Conservation (phyloP, 1,140 invertebrate species). For the Aethina tumida region DNA sequence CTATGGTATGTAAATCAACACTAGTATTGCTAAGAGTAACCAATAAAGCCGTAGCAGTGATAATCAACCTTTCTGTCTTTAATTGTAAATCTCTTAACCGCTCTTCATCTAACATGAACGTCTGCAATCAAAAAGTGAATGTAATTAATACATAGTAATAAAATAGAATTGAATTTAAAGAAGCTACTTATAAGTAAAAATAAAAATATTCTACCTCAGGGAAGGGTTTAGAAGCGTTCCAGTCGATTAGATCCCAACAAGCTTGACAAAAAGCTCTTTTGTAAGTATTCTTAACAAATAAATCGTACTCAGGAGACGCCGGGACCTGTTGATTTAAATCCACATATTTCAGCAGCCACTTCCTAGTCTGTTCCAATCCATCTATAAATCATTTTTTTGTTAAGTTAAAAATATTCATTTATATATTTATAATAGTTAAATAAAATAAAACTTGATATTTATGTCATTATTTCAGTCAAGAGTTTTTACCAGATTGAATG, state of each 20-base stretch:
- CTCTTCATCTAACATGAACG: constrained; percentile 63
- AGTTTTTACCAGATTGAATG: constrained; percentile 53
- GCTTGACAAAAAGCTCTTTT: constrained; percentile 49
- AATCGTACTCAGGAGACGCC: constrained; percentile 21
- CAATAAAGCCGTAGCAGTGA: constrained; percentile 58
- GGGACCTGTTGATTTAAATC: constrained; percentile 35
- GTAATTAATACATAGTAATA: too few species aligned
- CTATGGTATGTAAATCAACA: constrained; percentile 46
- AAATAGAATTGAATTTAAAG: too few species aligned
- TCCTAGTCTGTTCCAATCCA: constrained; percentile 63
- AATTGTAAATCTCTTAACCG: constrained; percentile 58
- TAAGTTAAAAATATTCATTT: too few species aligned
- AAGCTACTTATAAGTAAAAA: too few species aligned
- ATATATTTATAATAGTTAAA: too few species aligned
- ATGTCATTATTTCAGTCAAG: neutral
- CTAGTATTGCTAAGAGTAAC: constrained; percentile 50
- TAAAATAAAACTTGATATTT: constrained; percentile 8
- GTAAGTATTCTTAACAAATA: constrained; percentile 31
- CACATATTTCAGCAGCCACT: constrained; percentile 61
- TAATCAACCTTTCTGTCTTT: constrained; percentile 48
- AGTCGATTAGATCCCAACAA: constrained; percentile 69
- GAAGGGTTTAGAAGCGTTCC: constrained; percentile 53
- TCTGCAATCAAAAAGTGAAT: constrained; percentile 45
- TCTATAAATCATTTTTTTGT: constrained; percentile 40
- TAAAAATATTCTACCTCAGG: constrained; percentile 52